These are phyloP conservation scores for Champsocephalus esox DNA, from an alignment of 2,797 vertebrate species.

Conservation along the genomic window DNA sequence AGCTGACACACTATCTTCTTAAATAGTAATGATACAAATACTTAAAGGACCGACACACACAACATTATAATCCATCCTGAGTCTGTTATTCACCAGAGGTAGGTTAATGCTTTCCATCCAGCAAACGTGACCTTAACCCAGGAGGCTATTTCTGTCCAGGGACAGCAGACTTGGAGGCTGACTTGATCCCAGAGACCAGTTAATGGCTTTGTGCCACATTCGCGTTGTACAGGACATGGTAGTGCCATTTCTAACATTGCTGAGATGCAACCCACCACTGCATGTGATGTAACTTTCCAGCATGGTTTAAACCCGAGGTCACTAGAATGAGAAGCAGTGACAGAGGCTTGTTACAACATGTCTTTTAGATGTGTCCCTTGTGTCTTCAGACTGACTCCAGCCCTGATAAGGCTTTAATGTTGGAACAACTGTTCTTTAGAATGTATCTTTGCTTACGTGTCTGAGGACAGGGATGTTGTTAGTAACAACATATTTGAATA, in stretches of 20 bases:
- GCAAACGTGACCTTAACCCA: slow-evolving; percentile 40
- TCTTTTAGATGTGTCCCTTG: slow-evolving; percentile 26
- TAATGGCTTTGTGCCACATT: slow-evolving; percentile 46
- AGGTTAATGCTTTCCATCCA: slow-evolving; percentile 35
- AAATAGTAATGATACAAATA: neutral
- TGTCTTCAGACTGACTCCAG: slow-evolving; percentile 14
- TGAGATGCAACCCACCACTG: slow-evolving; percentile 46
- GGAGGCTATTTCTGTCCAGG: slow-evolving; percentile 67
- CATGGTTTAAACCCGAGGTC: slow-evolving; percentile 38
- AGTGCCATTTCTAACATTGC: slow-evolving; percentile 65
- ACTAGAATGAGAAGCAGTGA: slow-evolving; percentile 23
- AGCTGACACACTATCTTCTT: neutral
- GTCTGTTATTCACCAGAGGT: neutral
- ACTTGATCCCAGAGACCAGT: slow-evolving; percentile 11
- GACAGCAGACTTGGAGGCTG: slow-evolving; percentile 21
- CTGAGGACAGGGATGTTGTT: slow-evolving; percentile 5
- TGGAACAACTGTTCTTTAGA: slow-evolving; percentile 21
- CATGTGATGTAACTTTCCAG: slow-evolving; percentile 75
- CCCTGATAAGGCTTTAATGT: slow-evolving; percentile 17
- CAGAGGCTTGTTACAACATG: neutral
- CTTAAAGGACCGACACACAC: neutral
- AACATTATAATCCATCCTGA: neutral
- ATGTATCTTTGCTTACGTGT: slow-evolving; percentile 38
- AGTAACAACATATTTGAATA: slow-evolving; percentile 30
- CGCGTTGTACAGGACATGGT: slow-evolving; percentile 64